A percentile compares a stretch with the other conserved stretches of the same genome.
Conservation (phyloP, 2,888 invertebrate species). For the Malacosoma neustria region DNA sequence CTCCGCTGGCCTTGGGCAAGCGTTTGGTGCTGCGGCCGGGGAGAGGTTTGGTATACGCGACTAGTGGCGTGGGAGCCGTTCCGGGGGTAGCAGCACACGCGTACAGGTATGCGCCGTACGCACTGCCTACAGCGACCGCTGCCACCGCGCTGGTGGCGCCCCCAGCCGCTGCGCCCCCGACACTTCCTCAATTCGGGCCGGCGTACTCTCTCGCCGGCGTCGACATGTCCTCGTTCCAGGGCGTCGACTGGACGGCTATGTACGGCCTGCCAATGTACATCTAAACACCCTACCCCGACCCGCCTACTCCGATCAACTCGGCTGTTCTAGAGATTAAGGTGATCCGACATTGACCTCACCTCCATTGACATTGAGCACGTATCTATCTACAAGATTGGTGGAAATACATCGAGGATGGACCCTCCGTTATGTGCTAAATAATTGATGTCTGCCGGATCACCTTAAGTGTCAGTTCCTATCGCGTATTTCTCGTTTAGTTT, state of each 20-base stretch:
- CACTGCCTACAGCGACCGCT: slow-evolving; percentile 50
- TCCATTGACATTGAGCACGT: too few relatives aligned
- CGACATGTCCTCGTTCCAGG: slow-evolving; percentile 94
- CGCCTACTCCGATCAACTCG: slow-evolving; percentile 32
- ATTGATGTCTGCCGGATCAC: too few relatives aligned
- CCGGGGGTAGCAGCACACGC: slow-evolving; percentile 63
- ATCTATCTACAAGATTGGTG: too few relatives aligned
- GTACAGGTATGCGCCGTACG: slow-evolving; percentile 69
- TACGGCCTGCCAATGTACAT: slow-evolving; percentile 96
- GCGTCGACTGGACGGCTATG: slow-evolving; percentile 93
- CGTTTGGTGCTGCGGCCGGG: slow-evolving; percentile 83
- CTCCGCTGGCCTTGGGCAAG: slow-evolving; percentile 80
- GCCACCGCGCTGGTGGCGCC: slow-evolving; percentile 60
- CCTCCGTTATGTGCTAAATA: too few relatives aligned
- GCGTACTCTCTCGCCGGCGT: slow-evolving; percentile 91
- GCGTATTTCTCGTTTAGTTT: neutral
- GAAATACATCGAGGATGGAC: too few relatives aligned
- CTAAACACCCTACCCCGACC: slow-evolving; percentile 55
- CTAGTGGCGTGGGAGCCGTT: slow-evolving; percentile 50
- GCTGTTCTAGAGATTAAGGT: slow-evolving; percentile 21
- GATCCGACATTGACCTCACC: too few relatives aligned
- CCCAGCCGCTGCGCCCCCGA: slow-evolving; percentile 72
- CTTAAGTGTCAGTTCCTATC: too few relatives aligned
- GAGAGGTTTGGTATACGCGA: slow-evolving; percentile 77
- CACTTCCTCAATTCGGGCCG: slow-evolving; percentile 78